Evolutionary conservation across 2,888 invertebrate species (phyloP), one percentile per base, ranked within the genome.

Genomic region (Parelbella ahira): DNA sequence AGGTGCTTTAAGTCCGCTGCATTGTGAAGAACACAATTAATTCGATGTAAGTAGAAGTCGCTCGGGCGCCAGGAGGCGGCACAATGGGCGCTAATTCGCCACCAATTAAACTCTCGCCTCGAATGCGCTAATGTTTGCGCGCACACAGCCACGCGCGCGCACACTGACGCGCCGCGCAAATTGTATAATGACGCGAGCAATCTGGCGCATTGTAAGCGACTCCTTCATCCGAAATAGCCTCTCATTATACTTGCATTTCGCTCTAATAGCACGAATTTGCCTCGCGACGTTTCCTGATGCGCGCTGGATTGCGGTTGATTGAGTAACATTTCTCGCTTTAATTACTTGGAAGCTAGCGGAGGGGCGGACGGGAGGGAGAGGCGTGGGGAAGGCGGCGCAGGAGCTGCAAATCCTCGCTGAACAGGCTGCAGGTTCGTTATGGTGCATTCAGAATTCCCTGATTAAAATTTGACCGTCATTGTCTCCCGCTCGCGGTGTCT

Each of bases 71-170:
- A 27, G 28, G 15, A 15, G 19, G 33, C 18, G 33, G 7, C 10
- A 41, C 41, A 41, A 42, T 42, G n/a, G 33, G 25, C 63, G 67
- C 68, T 74, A 74, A 74, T 75, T 72, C 66, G 49, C 53, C 57
- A 54, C 59, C 63, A 65, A 75, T 76, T 75, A 71, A 51, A 53
- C 58, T 57, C 74, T 72, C 51, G 47, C 52, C 47, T 55, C 48
- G 54, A 67, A 68, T 54, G 63, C 67, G 74, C 69, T 72, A 71
- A 73, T 73, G 74, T 71, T 71, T 67, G 63, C 41, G 27, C 65
- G 44, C 53, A 41, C 32, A 32, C 32, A 33, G 12, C 10, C 15
- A 2, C 25, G 25, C 10, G 5, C 38, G 18, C 39, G 39, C 30
- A 57, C 64, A 48, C 54, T 48, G 45, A 30, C 36, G 37, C 50